Base-by-base conservation (phyloP, 2,797 vertebrate species). In the Threskiornis aethiopicus region DNA sequence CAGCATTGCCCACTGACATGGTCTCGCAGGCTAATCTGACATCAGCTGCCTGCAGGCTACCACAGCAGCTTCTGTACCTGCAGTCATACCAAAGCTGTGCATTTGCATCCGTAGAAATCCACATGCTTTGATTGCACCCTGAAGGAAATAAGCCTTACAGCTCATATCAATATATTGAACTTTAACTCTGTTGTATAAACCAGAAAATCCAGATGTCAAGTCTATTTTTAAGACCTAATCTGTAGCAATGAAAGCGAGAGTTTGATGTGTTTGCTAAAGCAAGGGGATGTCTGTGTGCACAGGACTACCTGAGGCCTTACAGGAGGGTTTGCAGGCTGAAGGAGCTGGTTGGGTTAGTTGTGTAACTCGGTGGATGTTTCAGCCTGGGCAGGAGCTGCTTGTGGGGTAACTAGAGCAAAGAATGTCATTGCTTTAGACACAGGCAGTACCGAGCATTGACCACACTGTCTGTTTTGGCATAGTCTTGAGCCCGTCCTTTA, bases 101-200 rank as follows among this genome's bases (percentile, higher is more conserved):
- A 4, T 49, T 87, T 46, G 26, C 21, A 72, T 29, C 57, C 89
- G 59, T 62, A 57, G 75, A 90, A 87, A 87, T 84, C 71, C 78
- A 29, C 59, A 22, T 57, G 31, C 44, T 93, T 75, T 80, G 37
- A 67, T 79, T 90, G 29, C 7, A 64, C 37, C 16, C 64, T 62
- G 78, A 92, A 87, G 69, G 31, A 96, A 89, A 84, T 64, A 76
- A 67, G 24, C 59, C 80, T 93, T 67, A 52, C 39, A 80, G 66
- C 44, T 96, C 20, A 7, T 73, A 77, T 96, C 75, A 92, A 92
- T 96, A 67, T 71, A 96, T 71, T 84, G 90, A 90, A 64, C 44
- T 84, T 84, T 29, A 71, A 19, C 42, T 82, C 70, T 93, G 37
- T 57, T 83, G 55, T 75, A 75, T 90, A 64, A 92, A 83, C 24